Evolutionary conservation across 2,797 vertebrate species (phyloP).

Genomic region (Neopelma chrysocephalum): DNA sequence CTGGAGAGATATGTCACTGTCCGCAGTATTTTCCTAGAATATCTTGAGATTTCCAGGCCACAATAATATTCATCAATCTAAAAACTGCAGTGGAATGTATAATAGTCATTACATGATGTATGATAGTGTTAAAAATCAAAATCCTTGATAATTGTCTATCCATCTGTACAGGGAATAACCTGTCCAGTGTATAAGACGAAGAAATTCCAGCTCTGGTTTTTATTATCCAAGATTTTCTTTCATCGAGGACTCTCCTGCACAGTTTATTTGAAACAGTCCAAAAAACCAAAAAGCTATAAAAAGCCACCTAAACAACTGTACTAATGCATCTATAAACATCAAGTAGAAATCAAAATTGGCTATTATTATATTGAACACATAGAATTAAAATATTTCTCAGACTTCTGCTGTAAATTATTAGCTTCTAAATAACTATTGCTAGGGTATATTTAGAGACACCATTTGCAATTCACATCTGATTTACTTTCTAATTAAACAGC

Average conservation of each 20-base stretch:
- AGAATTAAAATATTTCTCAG: background rate
- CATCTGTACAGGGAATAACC: background rate
- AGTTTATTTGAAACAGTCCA: background rate
- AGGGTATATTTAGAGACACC: background rate
- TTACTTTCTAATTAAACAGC: slow-evolving; percentile 42
- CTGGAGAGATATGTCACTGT: background rate
- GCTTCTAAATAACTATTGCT: slow-evolving; percentile 7
- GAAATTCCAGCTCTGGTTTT: background rate
- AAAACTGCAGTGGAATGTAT: background rate
- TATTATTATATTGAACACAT: background rate
- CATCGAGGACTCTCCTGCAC: background rate
- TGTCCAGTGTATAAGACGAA: background rate
- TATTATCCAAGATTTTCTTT: background rate
- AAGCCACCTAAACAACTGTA: background rate
- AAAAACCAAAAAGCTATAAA: background rate
- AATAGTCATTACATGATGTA: background rate
- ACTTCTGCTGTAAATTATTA: background rate
- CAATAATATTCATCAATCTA: background rate
- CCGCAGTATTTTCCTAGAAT: background rate
- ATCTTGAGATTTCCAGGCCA: background rate
- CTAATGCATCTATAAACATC: background rate
- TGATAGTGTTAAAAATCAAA: background rate
- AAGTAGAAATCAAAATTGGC: background rate
- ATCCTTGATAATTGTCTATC: background rate
- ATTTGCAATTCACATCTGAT: slow-evolving; percentile 48